phyloP scores from a whole-genome alignment of 2,797 vertebrate species.

The Allenopithecus nigroviridis region DNA sequence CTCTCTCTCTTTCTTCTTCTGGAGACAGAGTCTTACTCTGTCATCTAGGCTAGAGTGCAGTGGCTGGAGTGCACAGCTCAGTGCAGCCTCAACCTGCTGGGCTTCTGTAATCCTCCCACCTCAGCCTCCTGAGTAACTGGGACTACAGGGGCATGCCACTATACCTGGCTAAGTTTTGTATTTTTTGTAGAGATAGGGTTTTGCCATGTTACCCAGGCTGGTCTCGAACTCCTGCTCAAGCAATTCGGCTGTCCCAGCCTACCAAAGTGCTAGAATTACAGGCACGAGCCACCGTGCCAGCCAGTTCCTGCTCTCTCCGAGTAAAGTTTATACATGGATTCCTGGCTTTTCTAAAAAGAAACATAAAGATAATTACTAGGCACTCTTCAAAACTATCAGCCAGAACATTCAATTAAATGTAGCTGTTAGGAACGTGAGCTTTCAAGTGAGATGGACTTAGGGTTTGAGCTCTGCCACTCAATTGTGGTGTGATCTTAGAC shows the following conservation, averaged over 20 bases:
- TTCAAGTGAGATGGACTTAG: not conserved
- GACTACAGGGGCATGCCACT: not conserved
- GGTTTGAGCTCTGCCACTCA: slow-evolving; percentile 4
- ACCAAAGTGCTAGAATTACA: not conserved
- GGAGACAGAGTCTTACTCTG: not conserved
- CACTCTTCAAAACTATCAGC: not conserved
- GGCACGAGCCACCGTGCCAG: not conserved
- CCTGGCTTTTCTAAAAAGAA: slow-evolving; percentile 31
- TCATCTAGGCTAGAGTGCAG: not conserved
- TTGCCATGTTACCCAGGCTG: not conserved
- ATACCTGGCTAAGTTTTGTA: not conserved
- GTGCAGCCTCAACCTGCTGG: not conserved
- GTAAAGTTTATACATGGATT: not conserved
- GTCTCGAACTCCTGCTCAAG: not conserved
- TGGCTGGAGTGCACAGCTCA: not conserved
- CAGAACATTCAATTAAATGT: not conserved
- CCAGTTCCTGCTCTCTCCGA: not conserved
- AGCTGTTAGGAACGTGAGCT: not conserved
- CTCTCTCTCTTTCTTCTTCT: not conserved
- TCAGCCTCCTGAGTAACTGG: not conserved
- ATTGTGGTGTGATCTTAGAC: not conserved
- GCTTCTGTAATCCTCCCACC: not conserved
- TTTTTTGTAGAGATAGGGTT: not conserved
- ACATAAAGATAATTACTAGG: not conserved
- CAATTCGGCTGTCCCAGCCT: not conserved